Evolutionary conservation across 2,113 vertebrate genomes (phyloP).

Genomic region (Dicentrarchus labrax): DNA sequence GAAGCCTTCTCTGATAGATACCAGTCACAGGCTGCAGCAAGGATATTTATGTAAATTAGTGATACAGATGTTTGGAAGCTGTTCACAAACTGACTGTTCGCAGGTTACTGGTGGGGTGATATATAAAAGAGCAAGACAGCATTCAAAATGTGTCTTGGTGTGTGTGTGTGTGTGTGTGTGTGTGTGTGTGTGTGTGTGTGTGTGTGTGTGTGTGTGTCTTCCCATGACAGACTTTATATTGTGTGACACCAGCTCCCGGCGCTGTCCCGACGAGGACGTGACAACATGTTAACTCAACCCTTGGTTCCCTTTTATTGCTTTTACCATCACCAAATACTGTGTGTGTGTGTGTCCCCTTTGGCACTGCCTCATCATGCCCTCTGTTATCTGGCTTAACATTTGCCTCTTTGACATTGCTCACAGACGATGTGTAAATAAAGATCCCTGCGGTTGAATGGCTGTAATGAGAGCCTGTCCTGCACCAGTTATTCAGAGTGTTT

Average conservation of each 20-base stretch:
- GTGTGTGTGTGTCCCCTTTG: constrained; percentile 11
- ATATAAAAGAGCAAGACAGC: background rate
- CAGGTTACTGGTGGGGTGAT: background rate
- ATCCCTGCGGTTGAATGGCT: constrained; percentile 39
- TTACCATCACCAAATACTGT: constrained; percentile 2
- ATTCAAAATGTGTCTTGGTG: background rate
- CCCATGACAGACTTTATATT: too few species aligned
- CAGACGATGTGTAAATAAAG: constrained; percentile 66
- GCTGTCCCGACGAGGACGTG: background rate
- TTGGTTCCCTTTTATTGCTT: constrained; percentile 31
- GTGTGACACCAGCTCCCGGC: too few species aligned
- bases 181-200: too few species aligned
- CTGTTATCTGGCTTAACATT: constrained; percentile 60
- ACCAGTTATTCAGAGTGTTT: constrained; percentile 48
- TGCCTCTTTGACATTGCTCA: constrained; percentile 49
- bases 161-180: background rate
- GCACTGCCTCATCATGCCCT: constrained; percentile 35
- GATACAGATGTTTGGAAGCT: background rate
- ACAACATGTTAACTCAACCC: constrained; percentile 28
- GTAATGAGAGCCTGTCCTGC: constrained; percentile 37
- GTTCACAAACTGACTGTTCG: background rate
- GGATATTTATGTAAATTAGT: background rate
- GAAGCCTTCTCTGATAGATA: background rate
- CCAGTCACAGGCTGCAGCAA: too few species aligned
- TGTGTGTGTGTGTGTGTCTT: too few species aligned